Evolutionary conservation across 2,797 vertebrate genomes (phyloP).

Genomic region (Phaenicophaeus curvirostris): DNA sequence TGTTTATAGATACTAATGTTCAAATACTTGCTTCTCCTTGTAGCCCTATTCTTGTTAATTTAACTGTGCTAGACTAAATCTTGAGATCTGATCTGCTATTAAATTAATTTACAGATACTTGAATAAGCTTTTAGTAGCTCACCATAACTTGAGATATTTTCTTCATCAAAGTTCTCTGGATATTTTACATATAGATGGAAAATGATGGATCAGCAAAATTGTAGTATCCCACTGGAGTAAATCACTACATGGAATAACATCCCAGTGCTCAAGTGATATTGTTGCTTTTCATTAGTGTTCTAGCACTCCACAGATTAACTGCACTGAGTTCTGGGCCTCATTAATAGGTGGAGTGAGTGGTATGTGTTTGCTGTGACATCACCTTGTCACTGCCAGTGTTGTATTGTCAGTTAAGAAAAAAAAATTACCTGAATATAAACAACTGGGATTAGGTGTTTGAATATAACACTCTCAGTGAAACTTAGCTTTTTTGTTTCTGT

Average conservation of each 20-base stretch:
- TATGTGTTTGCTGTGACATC: fast-evolving
- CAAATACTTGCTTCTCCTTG: background rate
- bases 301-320: background rate
- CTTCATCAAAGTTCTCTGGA: background rate
- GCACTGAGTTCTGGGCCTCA: background rate
- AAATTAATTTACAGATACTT: background rate
- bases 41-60: background rate
- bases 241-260: background rate
- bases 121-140: background rate
- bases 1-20: background rate
- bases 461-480: background rate
- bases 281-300: background rate
- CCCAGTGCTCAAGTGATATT: background rate
- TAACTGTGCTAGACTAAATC: background rate
- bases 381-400: background rate
- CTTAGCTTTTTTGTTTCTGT: background rate
- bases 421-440: background rate
- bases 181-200: background rate
- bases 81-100: background rate
- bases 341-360: background rate
- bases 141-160: background rate
- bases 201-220: background rate
- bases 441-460: background rate
- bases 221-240: background rate
- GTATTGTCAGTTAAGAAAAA: background rate